Evolutionary conservation across 2,888 invertebrate species (phyloP).

Genomic region (Caenorhabditis sp.): DNA sequence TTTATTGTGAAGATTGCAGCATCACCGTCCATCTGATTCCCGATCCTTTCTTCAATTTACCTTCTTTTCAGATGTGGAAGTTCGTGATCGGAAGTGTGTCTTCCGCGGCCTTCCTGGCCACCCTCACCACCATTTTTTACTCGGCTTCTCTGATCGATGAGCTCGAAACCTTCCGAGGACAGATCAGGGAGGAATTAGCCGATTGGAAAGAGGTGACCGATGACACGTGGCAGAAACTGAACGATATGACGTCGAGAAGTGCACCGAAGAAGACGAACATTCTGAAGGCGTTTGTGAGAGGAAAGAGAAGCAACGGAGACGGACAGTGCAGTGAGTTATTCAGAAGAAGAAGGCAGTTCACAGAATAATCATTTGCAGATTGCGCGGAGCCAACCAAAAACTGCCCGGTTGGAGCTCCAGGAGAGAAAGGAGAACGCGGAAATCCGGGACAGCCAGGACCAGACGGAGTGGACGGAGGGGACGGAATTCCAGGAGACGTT

Average conservation of each 20-base stretch:
- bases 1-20: constrained; percentile 19
- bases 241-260: constrained; percentile 48
- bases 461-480: constrained; percentile 61
- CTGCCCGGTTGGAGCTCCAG: constrained; percentile 70
- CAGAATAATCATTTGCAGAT: constrained; percentile 26
- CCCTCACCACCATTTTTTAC: constrained; percentile 25
- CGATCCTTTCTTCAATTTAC: too few relatives aligned
- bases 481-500: constrained; percentile 53
- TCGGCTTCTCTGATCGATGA: constrained; percentile 24
- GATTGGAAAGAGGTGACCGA: constrained; percentile 56
- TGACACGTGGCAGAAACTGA: constrained; percentile 48
- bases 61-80: constrained; percentile 48
- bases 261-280: constrained; percentile 40
- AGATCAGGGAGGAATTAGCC: constrained; percentile 9
- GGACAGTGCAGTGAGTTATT: constrained; percentile 48
- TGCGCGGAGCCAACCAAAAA: constrained; percentile 56
- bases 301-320: constrained; percentile 30
- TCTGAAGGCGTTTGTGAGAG: constrained; percentile 38
- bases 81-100: constrained; percentile 39
- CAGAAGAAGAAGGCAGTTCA: not conserved
- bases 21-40: not conserved
- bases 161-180: constrained; percentile 25
- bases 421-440: constrained; percentile 68
- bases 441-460: constrained; percentile 66
- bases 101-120: constrained; percentile 25